phyloP scores from a whole-genome alignment of 2,113 vertebrate species.

The Ictidomys tridecemlineatus region DNA sequence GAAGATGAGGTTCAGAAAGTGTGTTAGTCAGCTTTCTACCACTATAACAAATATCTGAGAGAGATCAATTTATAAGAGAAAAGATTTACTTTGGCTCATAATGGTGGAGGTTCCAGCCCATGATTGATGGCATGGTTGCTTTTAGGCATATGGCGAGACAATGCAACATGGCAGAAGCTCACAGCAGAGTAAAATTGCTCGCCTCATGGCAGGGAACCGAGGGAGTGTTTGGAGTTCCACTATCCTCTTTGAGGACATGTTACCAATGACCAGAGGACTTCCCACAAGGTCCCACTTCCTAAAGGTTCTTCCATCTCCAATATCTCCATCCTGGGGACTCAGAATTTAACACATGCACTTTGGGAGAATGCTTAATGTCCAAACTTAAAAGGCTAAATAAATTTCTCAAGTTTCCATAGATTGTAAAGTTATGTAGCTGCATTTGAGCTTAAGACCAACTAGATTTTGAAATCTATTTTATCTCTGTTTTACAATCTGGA shows the following conservation, averaged over 20 bases:
- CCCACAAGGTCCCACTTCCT: no score
- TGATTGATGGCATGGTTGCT: neutral
- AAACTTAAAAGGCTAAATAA: neutral
- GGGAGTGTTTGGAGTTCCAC: neutral
- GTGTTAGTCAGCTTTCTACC: neutral
- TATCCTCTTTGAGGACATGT: neutral
- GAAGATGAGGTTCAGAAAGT: conserved; percentile 6
- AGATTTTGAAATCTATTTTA: neutral
- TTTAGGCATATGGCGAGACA: neutral
- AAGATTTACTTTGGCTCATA: neutral
- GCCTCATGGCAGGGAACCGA: neutral
- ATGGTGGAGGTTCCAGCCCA: neutral
- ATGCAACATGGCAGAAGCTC: neutral
- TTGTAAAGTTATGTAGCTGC: neutral
- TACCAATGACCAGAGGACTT: neutral
- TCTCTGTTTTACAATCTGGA: neutral
- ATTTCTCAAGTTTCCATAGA: neutral
- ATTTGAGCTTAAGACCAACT: neutral
- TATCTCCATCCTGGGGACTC: neutral
- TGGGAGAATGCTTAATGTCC: no score
- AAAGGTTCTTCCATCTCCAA: no score
- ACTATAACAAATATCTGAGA: neutral
- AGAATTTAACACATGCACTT: no score
- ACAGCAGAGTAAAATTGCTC: neutral
- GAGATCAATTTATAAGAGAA: neutral